phyloP scores from a whole-genome alignment of 2,797 vertebrate species.

The Cetoscarus ocellatus region DNA sequence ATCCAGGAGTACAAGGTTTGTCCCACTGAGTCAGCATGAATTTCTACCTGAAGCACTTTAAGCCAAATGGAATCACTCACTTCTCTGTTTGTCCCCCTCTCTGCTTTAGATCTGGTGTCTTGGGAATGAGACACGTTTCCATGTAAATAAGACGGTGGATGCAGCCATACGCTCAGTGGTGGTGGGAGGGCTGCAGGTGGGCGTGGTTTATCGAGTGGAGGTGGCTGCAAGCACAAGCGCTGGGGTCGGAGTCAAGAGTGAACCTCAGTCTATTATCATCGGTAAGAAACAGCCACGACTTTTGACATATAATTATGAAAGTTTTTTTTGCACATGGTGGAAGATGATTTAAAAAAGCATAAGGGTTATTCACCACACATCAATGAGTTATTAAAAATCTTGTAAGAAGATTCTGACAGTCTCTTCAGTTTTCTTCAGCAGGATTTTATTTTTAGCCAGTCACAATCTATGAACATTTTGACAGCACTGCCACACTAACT shows the following conservation, averaged over 20 bases:
- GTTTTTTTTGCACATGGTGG: too few relatives aligned
- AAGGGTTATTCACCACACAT: too few relatives aligned
- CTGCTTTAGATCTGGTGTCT: slow-evolving; percentile 95
- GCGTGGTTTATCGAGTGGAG: slow-evolving; percentile 94
- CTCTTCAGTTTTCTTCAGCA: too few relatives aligned
- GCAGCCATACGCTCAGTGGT: slow-evolving; percentile 97
- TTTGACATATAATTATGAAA: too few relatives aligned
- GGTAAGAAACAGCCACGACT: slow-evolving; percentile 78
- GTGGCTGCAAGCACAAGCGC: slow-evolving; percentile 97
- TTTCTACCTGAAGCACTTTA: slow-evolving; percentile 4
- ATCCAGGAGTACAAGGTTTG: slow-evolving; percentile 98
- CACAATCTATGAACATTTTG: too few relatives aligned
- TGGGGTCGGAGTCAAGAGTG: slow-evolving; percentile 96
- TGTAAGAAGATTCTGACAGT: too few relatives aligned
- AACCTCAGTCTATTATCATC: slow-evolving; percentile 94
- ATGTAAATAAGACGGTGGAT: slow-evolving; percentile 98
- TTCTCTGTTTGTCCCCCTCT: neutral
- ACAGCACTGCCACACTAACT: too few relatives aligned
- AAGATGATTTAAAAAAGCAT: too few relatives aligned
- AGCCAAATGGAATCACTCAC: slow-evolving; percentile 30
- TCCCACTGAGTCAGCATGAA: slow-evolving; percentile 2
- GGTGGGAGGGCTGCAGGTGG: slow-evolving; percentile 95
- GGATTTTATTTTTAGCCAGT: too few relatives aligned
- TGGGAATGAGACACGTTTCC: slow-evolving; percentile 97
- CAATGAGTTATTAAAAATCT: too few relatives aligned